phyloP scores from a whole-genome alignment of 2,888 invertebrate genomes.

The Melanotus villosus region DNA sequence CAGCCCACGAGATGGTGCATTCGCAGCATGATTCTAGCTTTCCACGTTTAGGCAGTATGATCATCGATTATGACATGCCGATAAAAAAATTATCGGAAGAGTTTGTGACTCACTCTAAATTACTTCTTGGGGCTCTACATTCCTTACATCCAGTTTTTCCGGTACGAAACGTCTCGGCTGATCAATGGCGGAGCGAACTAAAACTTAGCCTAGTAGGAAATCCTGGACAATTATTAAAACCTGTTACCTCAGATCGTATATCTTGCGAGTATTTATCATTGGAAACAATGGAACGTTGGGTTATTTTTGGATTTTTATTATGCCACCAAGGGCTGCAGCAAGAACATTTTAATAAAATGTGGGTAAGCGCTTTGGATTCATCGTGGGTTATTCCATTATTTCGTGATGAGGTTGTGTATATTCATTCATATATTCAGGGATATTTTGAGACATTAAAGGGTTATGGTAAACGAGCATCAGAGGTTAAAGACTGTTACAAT shows the following conservation, averaged over 20 bases:
- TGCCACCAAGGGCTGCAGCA: conserved; percentile 90
- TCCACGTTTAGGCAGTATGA: conserved; percentile 96
- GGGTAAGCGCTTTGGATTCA: conserved; percentile 92
- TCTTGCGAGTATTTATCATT: conserved; percentile 98
- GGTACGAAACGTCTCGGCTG: conserved; percentile 91
- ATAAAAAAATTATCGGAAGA: conserved; percentile 96
- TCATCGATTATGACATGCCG: conserved; percentile 97
- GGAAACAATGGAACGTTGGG: conserved; percentile 97
- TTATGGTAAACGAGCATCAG: conserved; percentile 91
- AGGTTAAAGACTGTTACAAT: conserved; percentile 95
- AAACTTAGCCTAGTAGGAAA: conserved; percentile 94
- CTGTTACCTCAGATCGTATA: conserved; percentile 95
- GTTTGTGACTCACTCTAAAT: conserved; percentile 93
- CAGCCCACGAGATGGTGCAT: conserved; percentile 96
- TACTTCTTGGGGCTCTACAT: conserved; percentile 87
- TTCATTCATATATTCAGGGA: conserved; percentile 92
- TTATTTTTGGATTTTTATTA: conserved; percentile 93
- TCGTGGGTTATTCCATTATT: conserved; percentile 96
- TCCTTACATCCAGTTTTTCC: conserved; percentile 92
- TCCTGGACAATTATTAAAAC: conserved; percentile 94
- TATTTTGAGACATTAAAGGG: conserved; percentile 98
- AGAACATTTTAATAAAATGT: conserved; percentile 88
- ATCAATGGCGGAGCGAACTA: conserved; percentile 94
- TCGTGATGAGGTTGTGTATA: conserved; percentile 96
- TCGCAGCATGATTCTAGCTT: conserved; percentile 92